These are phyloP conservation scores for Proisotoma minuta DNA, from an alignment of 2,888 invertebrate species.

Conservation along the genomic window DNA sequence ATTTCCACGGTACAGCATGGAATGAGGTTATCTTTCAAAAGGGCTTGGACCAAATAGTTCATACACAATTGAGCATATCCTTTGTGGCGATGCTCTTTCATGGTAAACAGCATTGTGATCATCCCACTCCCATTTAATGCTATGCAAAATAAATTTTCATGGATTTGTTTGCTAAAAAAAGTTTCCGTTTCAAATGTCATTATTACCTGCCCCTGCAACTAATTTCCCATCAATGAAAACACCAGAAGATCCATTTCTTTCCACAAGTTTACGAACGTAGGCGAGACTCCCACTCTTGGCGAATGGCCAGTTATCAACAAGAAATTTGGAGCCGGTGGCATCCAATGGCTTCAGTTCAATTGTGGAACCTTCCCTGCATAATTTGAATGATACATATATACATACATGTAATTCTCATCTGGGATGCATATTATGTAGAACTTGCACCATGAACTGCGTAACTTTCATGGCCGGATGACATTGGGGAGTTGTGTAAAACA, in stretches of 20 bases:
- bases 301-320: slow-evolving; percentile 26
- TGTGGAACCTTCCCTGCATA: not conserved
- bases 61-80: slow-evolving; percentile 25
- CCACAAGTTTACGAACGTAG: slow-evolving; percentile 17
- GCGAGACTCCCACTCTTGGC: slow-evolving; percentile 15
- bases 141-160: no score
- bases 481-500: not conserved
- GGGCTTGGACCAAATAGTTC: slow-evolving; percentile 17
- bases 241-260: slow-evolving; percentile 18
- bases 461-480: not conserved
- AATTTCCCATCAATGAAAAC: slow-evolving; percentile 16
- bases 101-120: slow-evolving; percentile 21
- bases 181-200: no score
- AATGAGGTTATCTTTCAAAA: not conserved
- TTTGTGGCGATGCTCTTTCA: slow-evolving; percentile 4
- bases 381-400: no score
- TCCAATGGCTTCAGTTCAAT: slow-evolving; percentile 25
- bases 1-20: slow-evolving; percentile 11
- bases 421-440: no score
- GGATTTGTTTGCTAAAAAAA: no score
- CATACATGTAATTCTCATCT: no score
- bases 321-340: slow-evolving; percentile 17
- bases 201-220: slow-evolving; percentile 17
- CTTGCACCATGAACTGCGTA: not conserved
- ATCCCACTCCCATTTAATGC: slow-evolving; percentile 23